These are phyloP conservation scores for Apodemus sylvaticus DNA, from an alignment of 2,113 vertebrate species.

Conservation along the genomic window DNA sequence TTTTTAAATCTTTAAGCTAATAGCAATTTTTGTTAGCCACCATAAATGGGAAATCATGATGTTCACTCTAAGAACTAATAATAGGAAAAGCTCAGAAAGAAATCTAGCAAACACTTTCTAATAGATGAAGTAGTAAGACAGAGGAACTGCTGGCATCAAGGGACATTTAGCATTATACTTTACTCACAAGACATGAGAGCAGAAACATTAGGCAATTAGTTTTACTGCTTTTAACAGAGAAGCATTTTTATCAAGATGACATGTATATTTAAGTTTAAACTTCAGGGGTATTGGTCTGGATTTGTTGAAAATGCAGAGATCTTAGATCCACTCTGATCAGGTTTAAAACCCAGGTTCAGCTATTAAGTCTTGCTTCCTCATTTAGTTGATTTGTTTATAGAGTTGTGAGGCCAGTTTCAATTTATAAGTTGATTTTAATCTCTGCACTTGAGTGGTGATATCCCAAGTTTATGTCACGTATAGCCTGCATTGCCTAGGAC, in stretches of 20 bases:
- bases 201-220: neutral
- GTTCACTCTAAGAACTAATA: conserved; percentile 42
- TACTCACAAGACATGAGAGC: neutral
- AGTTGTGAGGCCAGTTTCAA: neutral
- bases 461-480: neutral
- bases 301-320: neutral
- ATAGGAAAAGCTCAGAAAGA: conserved; percentile 41
- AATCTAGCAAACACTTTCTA: conserved; percentile 1
- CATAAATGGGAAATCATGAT: conserved; percentile 16
- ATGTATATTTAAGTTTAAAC: neutral
- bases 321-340: neutral
- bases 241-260: neutral
- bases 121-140: neutral
- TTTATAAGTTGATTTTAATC: neutral
- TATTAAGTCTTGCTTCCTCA: neutral
- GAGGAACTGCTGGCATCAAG: conserved; percentile 25
- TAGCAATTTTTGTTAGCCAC: neutral
- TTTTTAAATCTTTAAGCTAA: conserved; percentile 61
- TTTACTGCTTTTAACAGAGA: neutral
- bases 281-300: neutral
- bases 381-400: neutral
- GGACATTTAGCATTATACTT: conserved; percentile 59
- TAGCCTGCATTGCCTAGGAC: neutral
- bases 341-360: neutral
- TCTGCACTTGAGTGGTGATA: neutral